These are phyloP conservation scores for Alitta virens DNA, from an alignment of 2,888 invertebrate genomes.

Conservation along the genomic window DNA sequence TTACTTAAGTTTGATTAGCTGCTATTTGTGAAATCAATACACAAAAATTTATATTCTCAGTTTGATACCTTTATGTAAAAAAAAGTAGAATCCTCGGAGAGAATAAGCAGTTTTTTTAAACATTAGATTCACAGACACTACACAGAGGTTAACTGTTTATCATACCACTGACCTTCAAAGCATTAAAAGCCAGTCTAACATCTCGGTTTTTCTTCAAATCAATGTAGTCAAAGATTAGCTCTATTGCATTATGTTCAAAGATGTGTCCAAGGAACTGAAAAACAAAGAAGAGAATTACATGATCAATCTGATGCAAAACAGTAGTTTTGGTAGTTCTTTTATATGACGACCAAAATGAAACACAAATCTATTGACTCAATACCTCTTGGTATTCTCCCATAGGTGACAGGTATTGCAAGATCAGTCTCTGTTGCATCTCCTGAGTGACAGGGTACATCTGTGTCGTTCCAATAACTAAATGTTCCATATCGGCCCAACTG, in stretches of 20 bases:
- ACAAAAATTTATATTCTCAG: background rate
- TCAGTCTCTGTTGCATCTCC: constrained; percentile 87
- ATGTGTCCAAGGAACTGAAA: constrained; percentile 81
- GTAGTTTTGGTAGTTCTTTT: too few relatives aligned
- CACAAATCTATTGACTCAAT: constrained; percentile 27
- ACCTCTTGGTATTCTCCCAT: constrained; percentile 97
- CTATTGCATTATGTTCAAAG: constrained; percentile 88
- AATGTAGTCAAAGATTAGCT: constrained; percentile 85
- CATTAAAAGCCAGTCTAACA: constrained; percentile 92
- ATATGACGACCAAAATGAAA: too few relatives aligned
- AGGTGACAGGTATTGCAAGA: constrained; percentile 89
- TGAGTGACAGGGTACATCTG: constrained; percentile 85
- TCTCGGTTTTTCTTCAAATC: constrained; percentile 85
- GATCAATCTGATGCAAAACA: too few relatives aligned
- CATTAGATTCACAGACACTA: too few relatives aligned
- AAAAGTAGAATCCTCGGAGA: too few relatives aligned
- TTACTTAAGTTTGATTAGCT: too few relatives aligned
- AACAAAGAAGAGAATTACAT: background rate
- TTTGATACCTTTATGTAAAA: too few relatives aligned
- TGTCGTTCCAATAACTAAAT: constrained; percentile 83
- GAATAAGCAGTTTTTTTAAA: too few relatives aligned
- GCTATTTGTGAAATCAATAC: background rate
- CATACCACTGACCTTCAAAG: constrained; percentile 64
- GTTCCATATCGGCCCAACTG: constrained; percentile 88
- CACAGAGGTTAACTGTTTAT: too few relatives aligned